Conservation (phyloP, 1,140 invertebrate genomes). For the Helicoverpa zea region DNA sequence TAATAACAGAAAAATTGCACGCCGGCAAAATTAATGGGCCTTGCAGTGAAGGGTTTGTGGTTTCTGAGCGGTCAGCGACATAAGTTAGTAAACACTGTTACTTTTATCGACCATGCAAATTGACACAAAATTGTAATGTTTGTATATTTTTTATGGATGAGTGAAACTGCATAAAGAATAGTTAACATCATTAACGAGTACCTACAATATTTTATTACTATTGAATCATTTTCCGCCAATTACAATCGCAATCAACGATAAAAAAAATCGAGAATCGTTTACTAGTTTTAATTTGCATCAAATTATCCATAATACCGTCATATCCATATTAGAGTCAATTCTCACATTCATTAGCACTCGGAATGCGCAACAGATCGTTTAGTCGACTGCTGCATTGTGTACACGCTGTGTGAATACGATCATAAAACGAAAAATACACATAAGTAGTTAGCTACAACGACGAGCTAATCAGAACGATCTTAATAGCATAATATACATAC, state of each 20-base stretch:
- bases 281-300: slow-evolving; percentile 32
- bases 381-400: slow-evolving; percentile 33
- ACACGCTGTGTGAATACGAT: slow-evolving; percentile 32
- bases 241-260: slow-evolving; percentile 13
- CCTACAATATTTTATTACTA: too few species aligned
- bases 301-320: slow-evolving; percentile 46
- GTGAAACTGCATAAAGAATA: too few species aligned
- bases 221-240: neutral
- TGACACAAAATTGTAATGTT: too few species aligned
- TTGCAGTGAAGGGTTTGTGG: slow-evolving; percentile 30
- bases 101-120: too few species aligned
- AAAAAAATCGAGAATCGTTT: slow-evolving; percentile 24
- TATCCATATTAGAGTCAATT: slow-evolving; percentile 31
- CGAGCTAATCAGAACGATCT: neutral
- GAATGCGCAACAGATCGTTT: slow-evolving; percentile 41
- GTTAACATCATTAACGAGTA: too few species aligned
- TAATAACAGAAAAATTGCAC: slow-evolving; percentile 52
- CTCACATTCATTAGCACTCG: slow-evolving; percentile 41
- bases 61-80: neutral
- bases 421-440: slow-evolving; percentile 1
- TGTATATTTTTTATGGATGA: too few species aligned
- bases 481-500: neutral
- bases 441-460: neutral
- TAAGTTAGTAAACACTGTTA: neutral
- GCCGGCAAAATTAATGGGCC: slow-evolving; percentile 48